phyloP scores from a whole-genome alignment of 2,797 vertebrate genomes.

The Knipowitschia caucasica region DNA sequence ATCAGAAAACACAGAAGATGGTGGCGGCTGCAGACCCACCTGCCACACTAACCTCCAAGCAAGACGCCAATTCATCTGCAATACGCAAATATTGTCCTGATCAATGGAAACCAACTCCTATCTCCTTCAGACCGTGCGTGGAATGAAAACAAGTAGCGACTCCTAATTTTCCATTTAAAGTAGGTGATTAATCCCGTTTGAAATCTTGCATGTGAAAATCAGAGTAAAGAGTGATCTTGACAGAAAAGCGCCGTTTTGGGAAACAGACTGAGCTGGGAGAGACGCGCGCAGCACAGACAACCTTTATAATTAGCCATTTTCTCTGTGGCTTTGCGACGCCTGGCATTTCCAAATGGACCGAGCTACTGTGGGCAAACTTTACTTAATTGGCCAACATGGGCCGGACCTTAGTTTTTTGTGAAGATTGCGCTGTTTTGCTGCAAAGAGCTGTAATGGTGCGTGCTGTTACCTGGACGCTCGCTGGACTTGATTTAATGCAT shows the following conservation, averaged over 20 bases:
- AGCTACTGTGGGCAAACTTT: slow-evolving; percentile 59
- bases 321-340: slow-evolving; percentile 33
- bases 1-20: slow-evolving; percentile 60
- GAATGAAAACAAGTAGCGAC: slow-evolving; percentile 21
- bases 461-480: slow-evolving; percentile 8
- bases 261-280: slow-evolving; percentile 40
- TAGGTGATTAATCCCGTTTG: slow-evolving; percentile 23
- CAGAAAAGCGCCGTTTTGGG: slow-evolving; percentile 39
- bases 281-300: slow-evolving; percentile 32
- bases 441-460: slow-evolving; percentile 4
- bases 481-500: slow-evolving; percentile 19
- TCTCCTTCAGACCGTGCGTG: slow-evolving; percentile 14
- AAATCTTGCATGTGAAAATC: slow-evolving; percentile 17
- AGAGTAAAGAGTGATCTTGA: slow-evolving; percentile 41
- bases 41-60: slow-evolving; percentile 14
- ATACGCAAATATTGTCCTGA: slow-evolving; percentile 18
- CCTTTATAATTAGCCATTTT: slow-evolving; percentile 55
- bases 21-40: slow-evolving; percentile 51
- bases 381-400: slow-evolving; percentile 17
- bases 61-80: slow-evolving; percentile 8
- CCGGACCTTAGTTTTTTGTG: slow-evolving; percentile 6
- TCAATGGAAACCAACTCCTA: slow-evolving; percentile 17
- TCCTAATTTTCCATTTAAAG: slow-evolving; percentile 28
- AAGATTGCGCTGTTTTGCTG: not conserved
- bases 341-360: slow-evolving; percentile 21